Percentiles rank a stretch among this genome's conserved stretches.
Evolutionary conservation across 2,113 vertebrate genomes (phyloP).

Genomic region (Otocyon megalotis): DNA sequence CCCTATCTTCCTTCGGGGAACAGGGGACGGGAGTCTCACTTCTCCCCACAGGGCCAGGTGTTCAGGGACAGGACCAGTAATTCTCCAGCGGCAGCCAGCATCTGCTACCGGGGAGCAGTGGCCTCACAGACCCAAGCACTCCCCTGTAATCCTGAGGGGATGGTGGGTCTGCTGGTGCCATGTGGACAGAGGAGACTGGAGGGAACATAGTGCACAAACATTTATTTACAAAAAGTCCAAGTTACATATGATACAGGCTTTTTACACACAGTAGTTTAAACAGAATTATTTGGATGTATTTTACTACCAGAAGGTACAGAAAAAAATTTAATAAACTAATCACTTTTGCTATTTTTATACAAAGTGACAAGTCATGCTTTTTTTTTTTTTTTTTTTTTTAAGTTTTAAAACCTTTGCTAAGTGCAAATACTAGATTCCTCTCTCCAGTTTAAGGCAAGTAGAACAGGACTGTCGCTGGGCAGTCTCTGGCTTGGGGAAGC

Average conservation of each 20-base stretch:
- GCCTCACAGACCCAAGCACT: accelerated
- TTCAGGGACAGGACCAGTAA: background rate
- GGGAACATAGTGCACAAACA: slow-evolving; percentile 80
- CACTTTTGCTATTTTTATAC: slow-evolving; percentile 84
- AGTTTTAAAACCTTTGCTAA: slow-evolving; percentile 83
- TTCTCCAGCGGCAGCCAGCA: accelerated
- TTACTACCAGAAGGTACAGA: slow-evolving; percentile 86
- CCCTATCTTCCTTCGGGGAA: background rate
- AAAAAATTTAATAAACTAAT: slow-evolving; percentile 87
- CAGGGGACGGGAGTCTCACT: no score
- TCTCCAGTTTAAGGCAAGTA: slow-evolving; percentile 92
- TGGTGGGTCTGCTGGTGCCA: accelerated
- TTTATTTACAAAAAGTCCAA: slow-evolving; percentile 91
- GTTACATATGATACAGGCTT: slow-evolving; percentile 90
- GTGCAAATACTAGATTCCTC: slow-evolving; percentile 89
- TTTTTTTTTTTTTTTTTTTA: slow-evolving; percentile 72
- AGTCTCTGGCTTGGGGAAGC: background rate
- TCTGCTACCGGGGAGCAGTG: background rate
- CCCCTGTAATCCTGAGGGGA: accelerated
- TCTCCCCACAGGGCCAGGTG: background rate
- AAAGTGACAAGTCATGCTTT: slow-evolving; percentile 87
- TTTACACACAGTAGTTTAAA: slow-evolving; percentile 87
- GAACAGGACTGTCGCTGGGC: slow-evolving; percentile 69
- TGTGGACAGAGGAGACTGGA: background rate
- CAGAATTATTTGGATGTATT: slow-evolving; percentile 69